phyloP scores from a whole-genome alignment of 2,113 vertebrate species.

The Psephotus haematonotus region DNA sequence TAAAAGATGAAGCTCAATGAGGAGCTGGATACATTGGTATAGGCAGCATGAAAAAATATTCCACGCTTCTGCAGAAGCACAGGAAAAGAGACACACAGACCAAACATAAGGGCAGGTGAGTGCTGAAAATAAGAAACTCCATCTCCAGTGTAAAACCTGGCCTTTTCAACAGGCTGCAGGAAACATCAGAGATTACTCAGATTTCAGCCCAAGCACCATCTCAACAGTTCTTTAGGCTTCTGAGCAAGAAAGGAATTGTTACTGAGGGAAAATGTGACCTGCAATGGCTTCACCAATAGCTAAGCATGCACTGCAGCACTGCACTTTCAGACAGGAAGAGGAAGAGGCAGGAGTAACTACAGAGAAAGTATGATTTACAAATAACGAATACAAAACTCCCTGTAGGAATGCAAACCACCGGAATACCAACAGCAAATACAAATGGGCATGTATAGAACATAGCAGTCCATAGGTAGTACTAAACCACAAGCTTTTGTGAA shows the following conservation, averaged over 20 bases:
- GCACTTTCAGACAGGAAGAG: background rate
- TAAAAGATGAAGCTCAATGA: background rate
- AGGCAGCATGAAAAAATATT: background rate
- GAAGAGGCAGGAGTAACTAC: background rate
- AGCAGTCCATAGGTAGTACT: accelerated
- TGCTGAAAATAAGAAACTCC: background rate
- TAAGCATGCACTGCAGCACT: background rate
- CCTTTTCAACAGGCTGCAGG: background rate
- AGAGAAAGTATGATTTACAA: background rate
- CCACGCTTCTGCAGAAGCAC: background rate
- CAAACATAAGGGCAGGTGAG: background rate
- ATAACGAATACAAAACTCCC: background rate
- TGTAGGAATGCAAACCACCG: background rate
- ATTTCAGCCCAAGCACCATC: background rate
- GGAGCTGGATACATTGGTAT: background rate
- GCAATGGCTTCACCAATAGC: background rate
- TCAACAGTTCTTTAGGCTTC: background rate
- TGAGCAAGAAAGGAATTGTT: background rate
- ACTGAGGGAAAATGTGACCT: background rate
- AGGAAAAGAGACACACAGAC: background rate
- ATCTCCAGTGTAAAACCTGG: background rate
- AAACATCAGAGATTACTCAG: background rate
- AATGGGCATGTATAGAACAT: background rate
- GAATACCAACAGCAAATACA: background rate
- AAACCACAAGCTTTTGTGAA: background rate